Percentiles rank a stretch among this genome's conserved stretches.
These are phyloP conservation scores for Capreolus pygargus DNA, from an alignment of 2,113 vertebrate species.

Conservation along the genomic window DNA sequence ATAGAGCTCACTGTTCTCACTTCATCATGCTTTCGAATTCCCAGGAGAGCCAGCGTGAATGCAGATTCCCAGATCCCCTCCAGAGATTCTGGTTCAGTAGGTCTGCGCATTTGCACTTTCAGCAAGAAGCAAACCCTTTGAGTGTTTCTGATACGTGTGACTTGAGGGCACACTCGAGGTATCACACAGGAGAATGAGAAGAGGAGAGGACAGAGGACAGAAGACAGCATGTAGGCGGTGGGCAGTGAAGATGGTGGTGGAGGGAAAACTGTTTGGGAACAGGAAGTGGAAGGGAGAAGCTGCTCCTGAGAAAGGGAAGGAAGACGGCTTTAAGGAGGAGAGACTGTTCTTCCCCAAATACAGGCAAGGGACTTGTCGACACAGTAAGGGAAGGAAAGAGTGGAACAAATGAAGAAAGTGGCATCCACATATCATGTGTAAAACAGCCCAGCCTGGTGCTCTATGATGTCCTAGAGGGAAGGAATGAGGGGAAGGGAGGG, in stretches of 20 bases:
- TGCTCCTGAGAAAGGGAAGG: not conserved
- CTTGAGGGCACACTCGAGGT: not conserved
- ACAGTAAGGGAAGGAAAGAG: not conserved
- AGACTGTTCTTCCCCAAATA: not conserved
- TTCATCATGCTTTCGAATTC: not conserved
- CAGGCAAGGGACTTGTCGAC: not conserved
- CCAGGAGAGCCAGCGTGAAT: not conserved
- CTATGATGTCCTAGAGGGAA: not conserved
- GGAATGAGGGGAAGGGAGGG: not conserved
- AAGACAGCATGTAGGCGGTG: accelerated
- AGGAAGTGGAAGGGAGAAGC: not conserved
- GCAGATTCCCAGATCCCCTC: not conserved
- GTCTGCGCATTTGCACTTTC: not conserved
- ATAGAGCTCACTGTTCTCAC: not conserved
- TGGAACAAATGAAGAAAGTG: not conserved
- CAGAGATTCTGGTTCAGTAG: not conserved
- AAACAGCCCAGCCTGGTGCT: not conserved
- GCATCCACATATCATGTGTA: not conserved
- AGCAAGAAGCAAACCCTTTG: not conserved
- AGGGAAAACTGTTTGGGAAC: not conserved
- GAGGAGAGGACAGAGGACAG: not conserved
- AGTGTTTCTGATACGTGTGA: not conserved
- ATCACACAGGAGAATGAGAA: not conserved
- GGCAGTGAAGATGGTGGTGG: too few relatives aligned
- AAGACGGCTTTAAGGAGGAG: not conserved